Conservation (phyloP, 2,888 invertebrate genomes). For the Conchocele bisecta region DNA sequence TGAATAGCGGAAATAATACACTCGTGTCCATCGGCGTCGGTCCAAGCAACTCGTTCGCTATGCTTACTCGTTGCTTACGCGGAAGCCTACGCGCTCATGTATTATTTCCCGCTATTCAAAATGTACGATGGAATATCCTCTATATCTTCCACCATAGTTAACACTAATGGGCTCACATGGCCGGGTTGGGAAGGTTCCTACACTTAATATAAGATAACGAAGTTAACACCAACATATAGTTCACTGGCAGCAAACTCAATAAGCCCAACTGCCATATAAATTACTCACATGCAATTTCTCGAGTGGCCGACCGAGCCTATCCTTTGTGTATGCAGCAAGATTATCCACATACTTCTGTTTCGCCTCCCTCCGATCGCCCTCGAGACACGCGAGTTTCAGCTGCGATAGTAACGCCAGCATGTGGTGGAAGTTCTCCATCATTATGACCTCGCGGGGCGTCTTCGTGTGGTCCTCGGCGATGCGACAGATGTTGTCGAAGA, state of each 20-base stretch:
- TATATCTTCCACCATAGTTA: too few relatives aligned
- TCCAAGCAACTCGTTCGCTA: too few relatives aligned
- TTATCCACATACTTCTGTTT: constrained; percentile 95
- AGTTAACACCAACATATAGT: background rate
- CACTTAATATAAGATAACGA: too few relatives aligned
- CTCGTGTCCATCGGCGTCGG: too few relatives aligned
- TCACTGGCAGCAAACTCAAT: background rate
- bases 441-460: constrained; percentile 95
- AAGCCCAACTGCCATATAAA: too few relatives aligned
- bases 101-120: too few relatives aligned
- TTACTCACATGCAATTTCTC: constrained; percentile 92
- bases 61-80: too few relatives aligned
- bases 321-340: constrained; percentile 94
- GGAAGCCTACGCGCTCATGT: too few relatives aligned
- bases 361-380: constrained; percentile 93
- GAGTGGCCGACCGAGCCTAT: constrained; percentile 96
- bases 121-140: too few relatives aligned
- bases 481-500: constrained; percentile 91
- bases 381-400: constrained; percentile 94
- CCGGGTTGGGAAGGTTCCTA: too few relatives aligned
- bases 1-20: too few relatives aligned
- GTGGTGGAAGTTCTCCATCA: constrained; percentile 88
- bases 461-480: constrained; percentile 93
- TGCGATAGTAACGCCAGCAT: constrained; percentile 90
- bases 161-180: too few relatives aligned